Evolutionary conservation across 2,888 invertebrate genomes (phyloP).

Genomic region (Protula sp.): DNA sequence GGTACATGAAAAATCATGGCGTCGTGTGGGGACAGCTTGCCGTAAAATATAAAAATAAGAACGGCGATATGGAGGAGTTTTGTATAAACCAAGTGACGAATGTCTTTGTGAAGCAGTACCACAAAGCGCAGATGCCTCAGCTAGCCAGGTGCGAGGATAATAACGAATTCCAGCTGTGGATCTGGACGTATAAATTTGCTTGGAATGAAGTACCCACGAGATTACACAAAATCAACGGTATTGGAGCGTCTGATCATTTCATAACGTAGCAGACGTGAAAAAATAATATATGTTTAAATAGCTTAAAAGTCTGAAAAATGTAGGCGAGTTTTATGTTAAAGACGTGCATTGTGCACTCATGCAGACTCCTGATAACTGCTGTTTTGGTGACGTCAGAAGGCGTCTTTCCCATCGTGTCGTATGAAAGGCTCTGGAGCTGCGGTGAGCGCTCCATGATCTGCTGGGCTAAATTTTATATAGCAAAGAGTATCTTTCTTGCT

Average conservation of each 20-base stretch:
- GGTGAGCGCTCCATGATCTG: no score
- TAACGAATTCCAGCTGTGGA: slow-evolving; percentile 22
- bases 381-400: no score
- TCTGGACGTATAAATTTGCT: slow-evolving; percentile 20
- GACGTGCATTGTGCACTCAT: no score
- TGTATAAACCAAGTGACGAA: slow-evolving; percentile 11
- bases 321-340: no score
- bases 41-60: slow-evolving; percentile 3
- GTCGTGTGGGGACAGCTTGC: slow-evolving; percentile 17
- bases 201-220: slow-evolving; percentile 5
- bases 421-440: no score
- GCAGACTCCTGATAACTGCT: no score
- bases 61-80: slow-evolving; percentile 2
- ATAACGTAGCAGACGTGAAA: no score
- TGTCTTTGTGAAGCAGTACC: slow-evolving; percentile 3
- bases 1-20: slow-evolving; percentile 17
- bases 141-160: slow-evolving; percentile 14
- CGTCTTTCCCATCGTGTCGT: no score
- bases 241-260: background rate
- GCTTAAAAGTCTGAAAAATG: no score
- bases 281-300: no score
- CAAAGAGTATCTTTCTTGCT: no score
- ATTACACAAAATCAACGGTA: background rate
- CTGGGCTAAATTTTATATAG: no score
- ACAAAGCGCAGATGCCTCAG: slow-evolving; percentile 24